These are phyloP conservation scores for Sphaeridia pumilis DNA, from an alignment of 2,888 invertebrate genomes.

Conservation along the genomic window DNA sequence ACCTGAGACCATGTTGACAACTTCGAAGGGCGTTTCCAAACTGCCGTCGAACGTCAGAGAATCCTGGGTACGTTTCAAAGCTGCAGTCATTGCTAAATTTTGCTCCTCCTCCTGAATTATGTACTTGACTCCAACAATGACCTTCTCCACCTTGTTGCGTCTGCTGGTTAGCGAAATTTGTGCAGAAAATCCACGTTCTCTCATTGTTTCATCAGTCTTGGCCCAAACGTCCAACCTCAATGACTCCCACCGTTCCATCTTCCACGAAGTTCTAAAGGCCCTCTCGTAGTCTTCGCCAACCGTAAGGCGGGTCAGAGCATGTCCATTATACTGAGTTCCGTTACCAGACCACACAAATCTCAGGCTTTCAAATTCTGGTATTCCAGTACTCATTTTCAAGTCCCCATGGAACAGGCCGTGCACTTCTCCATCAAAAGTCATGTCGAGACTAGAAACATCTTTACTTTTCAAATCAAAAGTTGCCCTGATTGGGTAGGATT, in stretches of 20 bases:
- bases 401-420: constrained; percentile 23
- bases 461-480: constrained; percentile 15
- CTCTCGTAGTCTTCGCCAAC: constrained; percentile 21
- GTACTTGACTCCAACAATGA: constrained; percentile 19
- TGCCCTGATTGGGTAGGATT: background rate
- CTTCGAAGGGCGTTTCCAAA: constrained; percentile 25
- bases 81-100: constrained; percentile 14
- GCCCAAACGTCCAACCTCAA: constrained; percentile 21
- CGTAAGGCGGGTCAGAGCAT: constrained; percentile 15
- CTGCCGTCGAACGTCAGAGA: constrained; percentile 17
- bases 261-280: constrained; percentile 22
- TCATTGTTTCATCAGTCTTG: constrained; percentile 2
- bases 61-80: constrained; percentile 11
- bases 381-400: constrained; percentile 19
- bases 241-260: constrained; percentile 20
- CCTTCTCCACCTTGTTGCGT: constrained; percentile 9
- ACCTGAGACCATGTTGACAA: constrained; percentile 4
- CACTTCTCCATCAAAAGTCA: constrained; percentile 15
- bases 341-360: constrained; percentile 25
- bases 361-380: constrained; percentile 18
- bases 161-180: constrained; percentile 16
- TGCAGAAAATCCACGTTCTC: constrained; percentile 22
- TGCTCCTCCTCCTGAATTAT: constrained; percentile 11
- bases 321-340: constrained; percentile 18
- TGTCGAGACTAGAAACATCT: constrained; percentile 10